Evolutionary conservation across 2,888 invertebrate species (phyloP), one percentile per base, ranked within the genome.

Genomic region (Criorhina ranunculi): DNA sequence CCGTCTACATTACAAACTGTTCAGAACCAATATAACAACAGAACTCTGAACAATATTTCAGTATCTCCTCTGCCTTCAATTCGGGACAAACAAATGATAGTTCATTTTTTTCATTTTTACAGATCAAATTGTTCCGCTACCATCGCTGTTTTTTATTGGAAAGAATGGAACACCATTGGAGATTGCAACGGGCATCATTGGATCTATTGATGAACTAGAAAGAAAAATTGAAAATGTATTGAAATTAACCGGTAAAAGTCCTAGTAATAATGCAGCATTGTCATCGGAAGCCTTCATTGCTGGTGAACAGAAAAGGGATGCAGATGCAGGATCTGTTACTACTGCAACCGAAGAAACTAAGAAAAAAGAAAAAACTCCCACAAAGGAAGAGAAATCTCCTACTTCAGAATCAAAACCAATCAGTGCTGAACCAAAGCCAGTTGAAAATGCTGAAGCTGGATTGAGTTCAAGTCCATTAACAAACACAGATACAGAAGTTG

Each of bases 131-230:
- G 95, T 95, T 11, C 95, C 95, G 0, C 94, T 96, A 5, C 98
- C 98, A 0, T 97, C 97, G 0, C 91, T 96, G 64, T 98, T 96
- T 92, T 97, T 98, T 89, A 98, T 98, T 90, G 97, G 96, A 0
- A 93, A 95, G 69, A 95, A 95, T 89, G 98, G 98, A 0, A 93
- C 94, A 0, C 96, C 98, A 0, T 89, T 98, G 66, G 97, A 97
- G 90, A 95, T 98, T 66, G 94, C 97, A 11, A 95, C 94, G 4
- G 95, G 95, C 89, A 93, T 91, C 88, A 92, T 94, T 2, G 92
- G 94, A 24, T 91, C 93, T n/a, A 90, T 93, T 0, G 90, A 91
- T 46, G 95, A 95, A 86, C 92, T 98, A 66, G 92, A 93, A 0
- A 89, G 90, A 3, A 95, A 95, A 91, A 94, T 97, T 80, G 93